Percentiles rank a stretch among this genome's conserved stretches.
Conservation (phyloP, 1,140 invertebrate genomes). For the Arctopsyche grandis region DNA sequence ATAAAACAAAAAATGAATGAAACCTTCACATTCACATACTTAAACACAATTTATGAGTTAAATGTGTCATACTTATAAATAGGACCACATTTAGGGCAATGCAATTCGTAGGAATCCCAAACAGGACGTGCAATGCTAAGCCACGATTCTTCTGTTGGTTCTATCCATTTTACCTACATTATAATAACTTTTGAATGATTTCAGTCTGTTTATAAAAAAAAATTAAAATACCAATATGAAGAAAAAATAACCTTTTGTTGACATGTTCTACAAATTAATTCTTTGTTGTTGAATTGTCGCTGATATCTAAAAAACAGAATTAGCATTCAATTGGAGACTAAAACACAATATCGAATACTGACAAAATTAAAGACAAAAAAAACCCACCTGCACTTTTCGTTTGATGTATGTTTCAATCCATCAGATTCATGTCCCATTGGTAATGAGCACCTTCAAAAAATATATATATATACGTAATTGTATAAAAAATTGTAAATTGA, state of each 20-base stretch:
- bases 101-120: slow-evolving; percentile 84
- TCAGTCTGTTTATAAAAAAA: too few species aligned
- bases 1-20: background rate
- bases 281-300: slow-evolving; percentile 82
- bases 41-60: too few species aligned
- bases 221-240: background rate
- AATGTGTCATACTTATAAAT: slow-evolving; percentile 42
- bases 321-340: background rate
- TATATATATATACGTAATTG: background rate
- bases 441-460: slow-evolving; percentile 71
- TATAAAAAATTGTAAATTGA: background rate
- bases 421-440: slow-evolving; percentile 84
- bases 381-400: slow-evolving; percentile 53
- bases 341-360: background rate
- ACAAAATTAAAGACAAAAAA: background rate
- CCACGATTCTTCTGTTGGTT: slow-evolving; percentile 65
- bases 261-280: slow-evolving; percentile 77
- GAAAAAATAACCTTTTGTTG: slow-evolving; percentile 58
- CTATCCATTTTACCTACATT: slow-evolving; percentile 38
- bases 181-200: slow-evolving; percentile 34
- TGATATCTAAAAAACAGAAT: slow-evolving; percentile 68
- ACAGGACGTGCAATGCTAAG: slow-evolving; percentile 80
- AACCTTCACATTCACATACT: background rate
- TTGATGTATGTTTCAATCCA: slow-evolving; percentile 70
- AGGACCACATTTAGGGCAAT: slow-evolving; percentile 80